Base-by-base conservation (phyloP, 2,888 invertebrate genomes). In the Danaus chrysippus region DNA sequence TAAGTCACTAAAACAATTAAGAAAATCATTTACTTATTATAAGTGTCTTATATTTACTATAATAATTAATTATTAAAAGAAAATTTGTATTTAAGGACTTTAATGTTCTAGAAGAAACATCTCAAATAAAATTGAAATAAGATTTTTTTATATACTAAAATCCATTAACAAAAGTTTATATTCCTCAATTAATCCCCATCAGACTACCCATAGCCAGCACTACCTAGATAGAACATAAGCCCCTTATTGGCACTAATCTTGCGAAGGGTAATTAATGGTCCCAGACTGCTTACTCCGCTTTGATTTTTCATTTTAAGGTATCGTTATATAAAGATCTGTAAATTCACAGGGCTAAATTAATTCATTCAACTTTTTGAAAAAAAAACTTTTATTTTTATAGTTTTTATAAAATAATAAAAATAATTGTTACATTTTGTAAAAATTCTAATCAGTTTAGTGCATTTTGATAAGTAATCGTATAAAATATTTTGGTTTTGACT, bases 171-270 rank as follows among this genome's bases (percentile, higher is more conserved):
- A 58, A 58, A 46, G 55, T 42, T 57, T 57, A 44, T 49, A 44
- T 54, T 58, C 43, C 43, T 52, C 56, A 56, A 61, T 64, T 58
- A 61, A 64, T 61, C 58, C 61, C 34, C 43, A 61, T 43, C 41
- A 53, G 55, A 46, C 57, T 56, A 56, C 59, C 49, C 60, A 49
- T 15, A 54, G 43, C 17, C 19, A 15, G 42, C 43, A 44, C 23
- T 59, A 23, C 23, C 9, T 43, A 19, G 57, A 42, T 34, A 49
- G 46, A 64, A 52, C 44, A 23, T 62, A 62, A 62, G 64, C 62
- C 54, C 58, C 61, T 62, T 62, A 64, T 64, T 69, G 70, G 69
- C 69, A 69, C 64, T 68, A 71, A 69, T 71, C 68, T 69, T 66
- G 56, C 65, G 59, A 63, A 67, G 60, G 66, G 67, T 70, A 69